Evolutionary conservation across 2,113 vertebrate species (phyloP), one percentile per base, ranked within the genome.

Genomic region (Poicephalus gulielmi): DNA sequence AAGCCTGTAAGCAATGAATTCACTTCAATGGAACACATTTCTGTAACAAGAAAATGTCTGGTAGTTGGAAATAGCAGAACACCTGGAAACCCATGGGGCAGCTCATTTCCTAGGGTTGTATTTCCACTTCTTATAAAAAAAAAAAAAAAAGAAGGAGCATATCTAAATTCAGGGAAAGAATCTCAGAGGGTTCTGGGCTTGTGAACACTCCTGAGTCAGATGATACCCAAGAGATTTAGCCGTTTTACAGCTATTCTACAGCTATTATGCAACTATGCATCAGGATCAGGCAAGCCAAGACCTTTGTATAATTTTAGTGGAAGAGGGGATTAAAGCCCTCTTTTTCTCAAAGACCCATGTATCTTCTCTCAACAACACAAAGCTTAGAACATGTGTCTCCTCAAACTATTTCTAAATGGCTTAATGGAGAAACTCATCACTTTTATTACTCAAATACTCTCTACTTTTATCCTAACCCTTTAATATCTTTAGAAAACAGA

Each of bases 401-500:
- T 87, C 43, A 68, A 64, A 27, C 16, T 20, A 19, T 43, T 94
- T 80, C 31, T 62, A 35, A 59, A 59, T 35, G 22, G 33, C 57
- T 59, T 24, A 24, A 59, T 59, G 23, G 24, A n/a, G 33, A 59
- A 59, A 39, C 24, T 75, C 27, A 37, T 39, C 6, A 30, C 24
- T 91, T 91, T 59, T 35, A 80, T 91, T 17, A 35, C 24, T 75
- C 24, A 35, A 59, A 59, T 35, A 39, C 22, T 68, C 27, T 52
- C 35, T 9, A 33, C 33, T 81, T 92, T 63, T 46, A 80, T 91
- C 24, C 23, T 30, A 60, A 14, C 5, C 8, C 30, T 88, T 66
- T 33, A 35, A 24, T 90, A 93, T 75, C 87, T 92, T 95, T 86
- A 90, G 57, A 88, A 94, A 90, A 69, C 37, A 20, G 28, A 19